A percentile compares a stretch with the other conserved stretches of the same genome.
Conservation (phyloP, 2,113 vertebrate species). For the Nothocercus julius region DNA sequence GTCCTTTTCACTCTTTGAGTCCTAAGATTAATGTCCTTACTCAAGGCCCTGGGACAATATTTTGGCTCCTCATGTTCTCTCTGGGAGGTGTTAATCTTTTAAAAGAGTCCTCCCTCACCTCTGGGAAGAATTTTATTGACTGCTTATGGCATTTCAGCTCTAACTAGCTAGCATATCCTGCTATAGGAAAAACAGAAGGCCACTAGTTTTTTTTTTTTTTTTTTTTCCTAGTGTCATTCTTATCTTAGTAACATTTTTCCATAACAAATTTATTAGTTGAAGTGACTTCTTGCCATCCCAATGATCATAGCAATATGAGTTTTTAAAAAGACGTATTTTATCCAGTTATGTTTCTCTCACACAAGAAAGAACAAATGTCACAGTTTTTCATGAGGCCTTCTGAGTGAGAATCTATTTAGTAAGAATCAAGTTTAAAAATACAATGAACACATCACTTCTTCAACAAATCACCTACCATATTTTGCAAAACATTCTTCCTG, state of each 20-base stretch:
- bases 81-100: background rate
- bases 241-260: background rate
- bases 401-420: background rate
- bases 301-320: background rate
- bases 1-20: background rate
- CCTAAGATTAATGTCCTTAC: background rate
- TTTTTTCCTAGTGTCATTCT: background rate
- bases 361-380: background rate
- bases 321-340: background rate
- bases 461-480: background rate
- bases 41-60: background rate
- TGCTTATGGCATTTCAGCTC: background rate
- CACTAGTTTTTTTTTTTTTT: background rate
- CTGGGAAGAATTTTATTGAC: background rate
- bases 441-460: background rate
- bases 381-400: background rate
- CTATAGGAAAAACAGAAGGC: background rate
- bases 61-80: background rate
- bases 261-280: background rate
- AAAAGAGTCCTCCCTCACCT: background rate
- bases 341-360: background rate
- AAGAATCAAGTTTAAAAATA: background rate
- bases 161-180: background rate
- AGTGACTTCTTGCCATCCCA: background rate
- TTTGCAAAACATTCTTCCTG: background rate